Evolutionary conservation across 1,140 invertebrate genomes (phyloP), one percentile per base, ranked within the genome.

Genomic region (Cardiocondyla obscurior): DNA sequence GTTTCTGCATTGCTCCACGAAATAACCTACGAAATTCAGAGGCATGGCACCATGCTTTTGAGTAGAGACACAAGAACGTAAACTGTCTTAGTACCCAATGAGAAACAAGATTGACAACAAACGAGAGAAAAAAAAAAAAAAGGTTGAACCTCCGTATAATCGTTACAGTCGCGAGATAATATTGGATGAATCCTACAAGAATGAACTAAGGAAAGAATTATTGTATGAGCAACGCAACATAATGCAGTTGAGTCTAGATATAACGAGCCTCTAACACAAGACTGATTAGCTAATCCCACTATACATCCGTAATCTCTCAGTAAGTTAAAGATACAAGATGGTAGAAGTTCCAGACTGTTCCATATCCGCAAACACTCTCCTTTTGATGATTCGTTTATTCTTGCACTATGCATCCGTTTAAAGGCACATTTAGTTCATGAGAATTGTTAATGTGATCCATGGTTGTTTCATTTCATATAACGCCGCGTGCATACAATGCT

Each of bases 271-370:
- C 92, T 92, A 94, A 93, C 92, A 93, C 90, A 94, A 94, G 93
- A 94, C 93, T 94, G 93, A 94, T 93, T 94, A 94, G 93, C 92
- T 94, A 93, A 93, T 93, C 91, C 91, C 91, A 88, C 92, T 92
- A 90, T 92, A 93, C 92, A 91, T 88, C 90, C 91, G 86, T 93
- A 92, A 92, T 93, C 90, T 92, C 92, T 89, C 88, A 92, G 88
- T 91, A 93, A 94, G 92, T 93, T 89, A 91, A 91, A 90, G 67
- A 87, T 89, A 89, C 82, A 90, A 90, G 86, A 91, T 88, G 88
- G 89, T 92, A 92, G 87, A 91, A 93, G 90, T 93, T 94, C 91
- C 91, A 91, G 74, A 92, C 69, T 83, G 85, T 92, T 89, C 89
- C 74, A 90, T 87, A 87, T 81, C 64, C 67, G 83, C 65, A 90